These are phyloP conservation scores for Pachycephus smyrnensis DNA, from an alignment of 2,888 invertebrate genomes.

Conservation along the genomic window DNA sequence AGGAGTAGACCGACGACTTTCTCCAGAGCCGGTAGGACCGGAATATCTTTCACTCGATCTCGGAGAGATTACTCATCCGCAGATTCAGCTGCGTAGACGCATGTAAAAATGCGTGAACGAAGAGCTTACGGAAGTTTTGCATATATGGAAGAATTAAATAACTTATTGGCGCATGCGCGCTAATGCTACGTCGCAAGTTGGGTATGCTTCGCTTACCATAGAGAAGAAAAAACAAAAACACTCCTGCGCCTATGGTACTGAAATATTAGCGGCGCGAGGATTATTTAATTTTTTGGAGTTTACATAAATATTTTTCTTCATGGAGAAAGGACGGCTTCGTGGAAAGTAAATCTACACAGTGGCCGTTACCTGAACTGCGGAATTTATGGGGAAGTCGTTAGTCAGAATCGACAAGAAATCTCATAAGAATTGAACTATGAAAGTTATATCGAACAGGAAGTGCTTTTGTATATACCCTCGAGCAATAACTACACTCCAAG, in stretches of 20 bases:
- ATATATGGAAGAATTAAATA: background rate
- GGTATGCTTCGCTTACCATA: background rate
- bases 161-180: background rate
- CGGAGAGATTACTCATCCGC: conserved; percentile 38
- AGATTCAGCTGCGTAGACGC: background rate
- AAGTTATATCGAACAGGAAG: conserved; percentile 38
- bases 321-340: background rate
- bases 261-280: background rate
- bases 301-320: background rate
- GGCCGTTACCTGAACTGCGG: background rate
- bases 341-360: background rate
- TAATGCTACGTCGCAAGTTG: background rate
- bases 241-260: background rate
- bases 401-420: conserved; percentile 26
- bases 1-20: conserved; percentile 38
- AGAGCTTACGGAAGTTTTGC: background rate
- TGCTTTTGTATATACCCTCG: background rate
- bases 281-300: background rate
- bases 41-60: conserved; percentile 44
- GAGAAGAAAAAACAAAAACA: background rate
- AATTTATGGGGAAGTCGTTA: background rate
- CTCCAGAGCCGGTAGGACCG: conserved; percentile 44
- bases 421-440: conserved; percentile 28
- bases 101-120: background rate
- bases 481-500: background rate